phyloP scores from a whole-genome alignment of 1,140 invertebrate species.

The Chrysomallon squamiferum region DNA sequence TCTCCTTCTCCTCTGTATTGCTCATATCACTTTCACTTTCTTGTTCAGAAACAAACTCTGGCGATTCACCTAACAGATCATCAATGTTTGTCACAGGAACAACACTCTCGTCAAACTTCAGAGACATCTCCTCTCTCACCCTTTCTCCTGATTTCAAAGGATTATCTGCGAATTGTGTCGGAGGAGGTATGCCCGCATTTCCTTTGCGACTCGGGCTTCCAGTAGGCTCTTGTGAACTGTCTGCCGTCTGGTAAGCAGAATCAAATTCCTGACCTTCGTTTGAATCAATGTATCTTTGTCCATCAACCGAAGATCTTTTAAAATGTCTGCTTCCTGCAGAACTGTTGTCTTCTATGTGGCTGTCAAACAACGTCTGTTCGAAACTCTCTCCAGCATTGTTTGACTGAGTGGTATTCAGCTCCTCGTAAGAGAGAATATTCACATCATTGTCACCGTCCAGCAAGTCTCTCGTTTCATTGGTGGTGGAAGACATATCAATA shows the following conservation, averaged over 20 bases:
- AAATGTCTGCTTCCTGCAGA: too few species aligned
- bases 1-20: too few species aligned
- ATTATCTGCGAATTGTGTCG: slow-evolving; percentile 15
- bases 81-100: slow-evolving; percentile 24
- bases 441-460: background rate
- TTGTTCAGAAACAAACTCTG: background rate
- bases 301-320: too few species aligned
- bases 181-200: slow-evolving; percentile 9
- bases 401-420: too few species aligned
- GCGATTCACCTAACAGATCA: slow-evolving; percentile 10
- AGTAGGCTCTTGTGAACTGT: background rate
- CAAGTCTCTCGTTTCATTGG: background rate
- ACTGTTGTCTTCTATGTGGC: too few species aligned
- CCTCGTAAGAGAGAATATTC: too few species aligned
- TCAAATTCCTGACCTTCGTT: background rate
- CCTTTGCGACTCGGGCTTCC: too few species aligned
- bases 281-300: too few species aligned
- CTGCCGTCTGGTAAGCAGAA: background rate
- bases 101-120: background rate
- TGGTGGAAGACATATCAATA: background rate
- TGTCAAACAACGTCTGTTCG: too few species aligned
- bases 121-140: background rate
- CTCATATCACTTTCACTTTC: too few species aligned
- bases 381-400: too few species aligned
- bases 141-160: background rate